Evolutionary conservation across 2,113 vertebrate genomes (phyloP), one percentile per base, ranked within the genome.

Genomic region (Tragelaphus imberbis): DNA sequence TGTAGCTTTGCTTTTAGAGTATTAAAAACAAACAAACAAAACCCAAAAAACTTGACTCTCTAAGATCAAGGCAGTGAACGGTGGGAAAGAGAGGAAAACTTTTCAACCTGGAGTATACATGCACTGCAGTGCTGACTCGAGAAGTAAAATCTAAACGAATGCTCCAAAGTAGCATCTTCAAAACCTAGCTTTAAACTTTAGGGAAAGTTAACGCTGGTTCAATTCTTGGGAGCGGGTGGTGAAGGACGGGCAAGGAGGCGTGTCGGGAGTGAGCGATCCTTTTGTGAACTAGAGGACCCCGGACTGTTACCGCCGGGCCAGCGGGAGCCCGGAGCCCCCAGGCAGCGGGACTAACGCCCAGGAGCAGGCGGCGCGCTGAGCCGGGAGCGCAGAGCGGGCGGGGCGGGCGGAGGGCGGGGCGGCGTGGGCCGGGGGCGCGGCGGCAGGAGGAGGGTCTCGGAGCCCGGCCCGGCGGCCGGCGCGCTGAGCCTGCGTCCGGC

Each of bases 401-500:
- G 10, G 55, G 71, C 1, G 71, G 91, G 49, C n/a, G 51, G 86
- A 40, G 89, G 89, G 95, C 56, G 94, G 81, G 71, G 95, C 36
- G 61, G 94, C 47, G 91, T 14, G 33, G 71, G 79, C 68, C 25
- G 65, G 58, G 47, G 49, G 71, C 47, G 51, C 25, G 33, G 65
- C 19, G 75, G 65, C 87, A 2, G 58, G 96, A 90, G 79, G 95
- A 95, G 93, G 97, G 96, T 84, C 93, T n/a, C 15, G 12, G 59
- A 51, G 85, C 55, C 55, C 1, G 1, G 84, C 90, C 23, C 25
- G 13, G 12, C 49, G 19, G 90, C 95, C 7, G 33, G 90, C 90
- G 19, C 61, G 84, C 89, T 44, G 95, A 80, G 95, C 85, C 71
- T 92, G 97, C 84, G 98, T 94, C 95, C 94, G 15, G 80, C 19